Base-by-base conservation (phyloP, 2,113 vertebrate genomes). In the Catagonus wagneri region DNA sequence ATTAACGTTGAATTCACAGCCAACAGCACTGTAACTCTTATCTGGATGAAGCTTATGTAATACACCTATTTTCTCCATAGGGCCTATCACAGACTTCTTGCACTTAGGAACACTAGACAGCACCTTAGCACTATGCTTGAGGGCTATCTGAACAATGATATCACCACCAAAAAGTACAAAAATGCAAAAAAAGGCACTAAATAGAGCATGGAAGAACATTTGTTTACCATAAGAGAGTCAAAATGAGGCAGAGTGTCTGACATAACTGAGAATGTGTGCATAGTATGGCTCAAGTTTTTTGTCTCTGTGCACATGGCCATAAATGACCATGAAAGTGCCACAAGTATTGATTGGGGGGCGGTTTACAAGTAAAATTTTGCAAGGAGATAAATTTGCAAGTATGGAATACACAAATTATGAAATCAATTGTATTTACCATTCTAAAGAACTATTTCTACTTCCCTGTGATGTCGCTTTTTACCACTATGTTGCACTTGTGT, bases 331-430 rank as follows among this genome's bases (percentile, higher is more conserved):
- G 19, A 76, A 74, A 88, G 60, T 23, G 2, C 23, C 36, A n/a
- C 25, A 20, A 87, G 34, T 58, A 80, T 7, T 79, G 32, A 90
- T 6, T 54, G n/a, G 23, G 36, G 19, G 76, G 29, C n/a, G n/a
- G n/a, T n/a, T 75, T 61, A 75, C 63, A 97, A 91, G 61, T 58
- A 87, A 76, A 61, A 60, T 81, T 83, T 94, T 84, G 54, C 3
- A 39, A 78, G 22, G 44, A 61, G 34, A n/a, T n/a, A 6, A 84
- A 76, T 44, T 96, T 61, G 52, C 22, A 94, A 76, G 74, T 63
- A 44, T 6, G 36, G 52, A 86, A 94, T 76, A 52, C 14, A 25
- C 19, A 87, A 68, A 69, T 83, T 52, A 61, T 50, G 65, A 92
- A 5, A 86, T 58, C 44, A 52, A 52, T 34, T 80, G 3, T 36